Percentiles rank a stretch among this genome's conserved stretches.
Conservation (phyloP, 2,113 vertebrate genomes). For the Gallinago media region DNA sequence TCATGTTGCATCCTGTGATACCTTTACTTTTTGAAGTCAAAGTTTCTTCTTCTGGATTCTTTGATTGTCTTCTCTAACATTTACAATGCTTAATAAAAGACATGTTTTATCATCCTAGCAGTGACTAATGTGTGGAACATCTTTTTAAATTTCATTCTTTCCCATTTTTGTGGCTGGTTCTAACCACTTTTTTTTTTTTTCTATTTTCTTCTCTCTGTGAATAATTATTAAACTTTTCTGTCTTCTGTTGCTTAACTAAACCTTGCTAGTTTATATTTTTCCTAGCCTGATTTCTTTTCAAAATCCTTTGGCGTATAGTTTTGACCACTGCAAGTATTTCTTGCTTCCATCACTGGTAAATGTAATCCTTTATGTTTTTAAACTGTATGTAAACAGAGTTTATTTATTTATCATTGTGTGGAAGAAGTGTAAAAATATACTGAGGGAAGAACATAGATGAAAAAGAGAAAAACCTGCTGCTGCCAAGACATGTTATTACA, state of each 20-base stretch:
- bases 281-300: neutral
- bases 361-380: neutral
- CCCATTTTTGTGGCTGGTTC: neutral
- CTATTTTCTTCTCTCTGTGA: neutral
- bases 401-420: neutral
- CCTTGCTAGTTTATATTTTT: neutral
- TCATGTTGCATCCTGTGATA: neutral
- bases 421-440: neutral
- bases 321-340: neutral
- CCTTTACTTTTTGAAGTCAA: neutral
- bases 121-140: neutral
- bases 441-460: rapidly evolving
- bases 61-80: neutral
- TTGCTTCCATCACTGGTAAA: neutral
- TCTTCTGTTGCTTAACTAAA: neutral
- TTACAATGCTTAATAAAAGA: neutral
- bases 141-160: neutral
- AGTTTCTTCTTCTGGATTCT: neutral
- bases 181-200: neutral
- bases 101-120: neutral
- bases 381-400: neutral
- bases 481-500: neutral
- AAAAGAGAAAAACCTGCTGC: neutral
- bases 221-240: neutral
- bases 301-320: neutral